Evolutionary conservation across 2,113 vertebrate species (phyloP), one percentile per base, ranked within the genome.

Genomic region (Lagopus leucura): DNA sequence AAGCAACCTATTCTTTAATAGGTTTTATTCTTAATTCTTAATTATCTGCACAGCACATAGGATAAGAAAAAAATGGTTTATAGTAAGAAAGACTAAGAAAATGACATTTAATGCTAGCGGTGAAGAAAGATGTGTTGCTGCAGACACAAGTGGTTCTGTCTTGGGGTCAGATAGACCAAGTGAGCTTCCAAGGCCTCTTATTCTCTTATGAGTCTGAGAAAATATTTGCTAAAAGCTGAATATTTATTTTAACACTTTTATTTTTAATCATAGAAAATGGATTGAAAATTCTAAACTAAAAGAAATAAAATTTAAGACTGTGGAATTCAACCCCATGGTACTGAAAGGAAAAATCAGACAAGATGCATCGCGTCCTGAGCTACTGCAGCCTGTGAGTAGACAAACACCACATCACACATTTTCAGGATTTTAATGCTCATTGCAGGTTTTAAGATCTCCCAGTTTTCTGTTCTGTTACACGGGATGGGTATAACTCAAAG

Each of bases 321-420:
- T 99, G 89, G 99, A 99, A 92, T 99, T 99, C 96, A 99, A 99
- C 92, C 99, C 99, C 5, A 97, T 98, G 97, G 98, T 99, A 34
- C 97, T 99, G 19, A 98, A 97, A 95, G 99, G 99, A 81, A 99
- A 99, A 97, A 98, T 99, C 89, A 98, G 98, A 93, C 98, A 98
- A 25, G 99, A 99, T 83, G 98, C 99, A 1, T 97, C 99, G 1
- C 97, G 99, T 54, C 99, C 99, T 10, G 99, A 99, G n/a, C 95
- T 99, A 47, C 97, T 99, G 22, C 99, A 99, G 81, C 99, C 99
- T 42, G 99, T 99, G 95, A 99, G 99, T 98, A 91, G 58, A 66
- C 61, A 40, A 64, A 76, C 1, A 13, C 6, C 2, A 8, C 3
- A 1, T 20, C 54, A 66, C 3, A 65, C 47, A n/a, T 38, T 71